Percentiles rank a stretch among this genome's conserved stretches.
phyloP scores from a whole-genome alignment of 2,888 invertebrate genomes.

The Holacanthella duospinosa region DNA sequence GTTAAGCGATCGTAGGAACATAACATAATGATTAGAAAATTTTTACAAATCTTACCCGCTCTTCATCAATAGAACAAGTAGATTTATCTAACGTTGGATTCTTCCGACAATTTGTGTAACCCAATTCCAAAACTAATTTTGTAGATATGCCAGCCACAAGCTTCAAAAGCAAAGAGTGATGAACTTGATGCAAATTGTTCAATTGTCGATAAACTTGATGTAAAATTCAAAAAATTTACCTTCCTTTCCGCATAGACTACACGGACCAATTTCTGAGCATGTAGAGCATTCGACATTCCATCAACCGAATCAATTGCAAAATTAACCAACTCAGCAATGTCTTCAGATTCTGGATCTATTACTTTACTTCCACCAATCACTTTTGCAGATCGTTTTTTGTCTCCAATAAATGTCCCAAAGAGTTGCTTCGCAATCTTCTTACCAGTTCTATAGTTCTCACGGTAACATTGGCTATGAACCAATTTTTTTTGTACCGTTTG shows the following conservation, averaged over 20 bases:
- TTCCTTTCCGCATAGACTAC: slow-evolving; percentile 36
- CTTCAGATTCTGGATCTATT: slow-evolving; percentile 30
- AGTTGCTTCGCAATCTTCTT: slow-evolving; percentile 26
- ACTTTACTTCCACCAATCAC: slow-evolving; percentile 27
- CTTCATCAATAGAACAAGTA: slow-evolving; percentile 29
- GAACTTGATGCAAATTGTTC: neutral
- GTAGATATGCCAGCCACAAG: slow-evolving; percentile 50
- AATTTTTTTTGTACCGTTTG: slow-evolving; percentile 35
- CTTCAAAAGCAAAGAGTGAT: slow-evolving; percentile 35
- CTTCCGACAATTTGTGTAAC: slow-evolving; percentile 48
- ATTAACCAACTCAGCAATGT: slow-evolving; percentile 33
- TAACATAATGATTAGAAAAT: neutral
- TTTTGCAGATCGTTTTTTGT: slow-evolving; percentile 4
- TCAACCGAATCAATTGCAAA: slow-evolving; percentile 37
- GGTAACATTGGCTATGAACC: slow-evolving; percentile 38
- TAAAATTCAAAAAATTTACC: slow-evolving; percentile 16
- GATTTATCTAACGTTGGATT: slow-evolving; percentile 18
- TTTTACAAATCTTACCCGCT: slow-evolving; percentile 17
- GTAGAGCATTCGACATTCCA: slow-evolving; percentile 34
- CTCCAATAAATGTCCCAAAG: slow-evolving; percentile 14
- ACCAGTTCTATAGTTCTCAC: slow-evolving; percentile 28
- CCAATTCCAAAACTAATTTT: slow-evolving; percentile 51
- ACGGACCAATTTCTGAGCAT: slow-evolving; percentile 37
- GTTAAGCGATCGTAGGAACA: neutral
- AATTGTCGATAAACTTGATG: neutral